Conservation (phyloP, 2,113 vertebrate species). For the Ctenomys sociabilis region DNA sequence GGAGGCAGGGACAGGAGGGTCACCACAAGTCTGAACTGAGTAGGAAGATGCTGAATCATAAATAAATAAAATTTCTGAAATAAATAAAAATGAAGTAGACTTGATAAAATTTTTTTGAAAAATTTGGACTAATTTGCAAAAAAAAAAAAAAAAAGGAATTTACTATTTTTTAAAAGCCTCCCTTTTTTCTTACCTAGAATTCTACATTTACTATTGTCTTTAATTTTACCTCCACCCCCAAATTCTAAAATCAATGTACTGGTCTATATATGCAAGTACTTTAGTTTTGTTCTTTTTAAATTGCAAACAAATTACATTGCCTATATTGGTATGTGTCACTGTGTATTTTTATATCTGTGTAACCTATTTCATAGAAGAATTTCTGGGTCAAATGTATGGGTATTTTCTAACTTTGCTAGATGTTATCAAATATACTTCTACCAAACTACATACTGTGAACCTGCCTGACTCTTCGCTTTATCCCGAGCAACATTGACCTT, state of each 20-base stretch:
- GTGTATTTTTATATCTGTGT: neutral
- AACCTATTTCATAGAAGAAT: neutral
- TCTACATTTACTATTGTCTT: neutral
- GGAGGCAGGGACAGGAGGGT: too few relatives aligned
- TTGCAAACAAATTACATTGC: neutral
- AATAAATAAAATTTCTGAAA: too few relatives aligned
- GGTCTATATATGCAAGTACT: neutral
- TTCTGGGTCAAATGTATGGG: neutral
- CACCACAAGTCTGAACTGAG: too few relatives aligned
- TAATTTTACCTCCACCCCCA: neutral
- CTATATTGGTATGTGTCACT: neutral
- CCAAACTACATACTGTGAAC: neutral
- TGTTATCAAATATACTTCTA: neutral
- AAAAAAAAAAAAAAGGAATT: neutral
- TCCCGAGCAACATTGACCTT: neutral
- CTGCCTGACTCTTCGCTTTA: neutral
- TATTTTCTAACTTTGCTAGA: neutral
- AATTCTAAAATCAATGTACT: neutral
- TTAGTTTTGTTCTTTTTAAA: conserved; percentile 8
- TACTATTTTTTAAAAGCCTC: neutral
- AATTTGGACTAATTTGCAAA: neutral
- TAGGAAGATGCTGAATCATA: too few relatives aligned
- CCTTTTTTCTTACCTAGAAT: neutral
- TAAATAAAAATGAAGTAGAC: neutral
- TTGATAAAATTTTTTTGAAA: neutral